Conservation (phyloP, 2,113 vertebrate genomes). For the Marcusenius ussheri region DNA sequence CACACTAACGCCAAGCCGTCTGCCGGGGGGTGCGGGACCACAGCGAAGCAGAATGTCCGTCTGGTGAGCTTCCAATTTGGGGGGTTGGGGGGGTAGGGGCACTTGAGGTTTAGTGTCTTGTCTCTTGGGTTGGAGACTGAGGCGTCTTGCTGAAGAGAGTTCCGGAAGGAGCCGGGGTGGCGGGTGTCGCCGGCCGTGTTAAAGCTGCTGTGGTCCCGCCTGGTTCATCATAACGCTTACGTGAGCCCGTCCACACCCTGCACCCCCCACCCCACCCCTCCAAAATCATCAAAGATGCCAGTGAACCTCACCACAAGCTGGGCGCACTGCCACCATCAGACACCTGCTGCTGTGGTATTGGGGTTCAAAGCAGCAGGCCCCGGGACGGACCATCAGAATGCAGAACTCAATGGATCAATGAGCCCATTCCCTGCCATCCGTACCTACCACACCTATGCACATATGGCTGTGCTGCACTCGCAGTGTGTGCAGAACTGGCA, state of each 20-base stretch:
- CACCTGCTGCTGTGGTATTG: not conserved
- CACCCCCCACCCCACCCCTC: no score
- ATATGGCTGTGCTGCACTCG: not conserved
- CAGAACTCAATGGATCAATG: not conserved
- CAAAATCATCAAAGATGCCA: not conserved
- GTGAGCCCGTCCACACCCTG: not conserved
- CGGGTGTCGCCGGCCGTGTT: not conserved
- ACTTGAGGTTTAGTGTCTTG: not conserved
- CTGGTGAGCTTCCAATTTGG: not conserved
- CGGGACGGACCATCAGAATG: not conserved
- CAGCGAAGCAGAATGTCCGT: not conserved
- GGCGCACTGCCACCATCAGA: not conserved
- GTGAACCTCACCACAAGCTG: not conserved
- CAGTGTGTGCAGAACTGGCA: not conserved
- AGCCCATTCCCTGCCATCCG: not conserved
- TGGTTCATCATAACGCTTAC: not conserved
- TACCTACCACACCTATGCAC: not conserved
- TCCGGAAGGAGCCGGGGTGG: not conserved
- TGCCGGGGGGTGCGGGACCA: constrained; percentile 46
- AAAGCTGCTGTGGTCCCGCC: not conserved
- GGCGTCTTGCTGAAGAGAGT: not conserved
- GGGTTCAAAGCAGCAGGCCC: not conserved
- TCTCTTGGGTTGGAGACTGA: not conserved
- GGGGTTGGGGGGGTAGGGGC: not conserved
- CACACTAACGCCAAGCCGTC: constrained; percentile 39